Base-by-base conservation (phyloP, 2,888 invertebrate genomes). In the Drosophila yooni region DNA sequence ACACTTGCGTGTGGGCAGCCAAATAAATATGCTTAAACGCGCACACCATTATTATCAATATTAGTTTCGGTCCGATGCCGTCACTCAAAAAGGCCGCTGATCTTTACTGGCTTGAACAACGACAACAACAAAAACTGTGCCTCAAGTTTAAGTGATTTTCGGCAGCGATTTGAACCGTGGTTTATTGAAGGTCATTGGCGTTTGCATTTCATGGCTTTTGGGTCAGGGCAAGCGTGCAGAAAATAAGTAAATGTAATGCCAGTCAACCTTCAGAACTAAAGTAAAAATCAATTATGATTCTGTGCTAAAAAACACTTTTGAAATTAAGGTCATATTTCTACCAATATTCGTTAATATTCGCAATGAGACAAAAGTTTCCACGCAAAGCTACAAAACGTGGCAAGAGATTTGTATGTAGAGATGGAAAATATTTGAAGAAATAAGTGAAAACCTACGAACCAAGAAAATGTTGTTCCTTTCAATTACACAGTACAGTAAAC, bases 31-130 rank as follows among this genome's bases (percentile, higher is more conserved):
- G 57, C 66, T 88, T 82, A 80, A 79, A 71, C 70, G 74, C 64
- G 67, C 70, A 72, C 70, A 89, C 70, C 88, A 85, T 38, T 56
- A 51, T 82, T 74, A 88, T 85, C 83, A 85, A 85, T 90, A 85
- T 85, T 85, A 70, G 56, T 36, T 56, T 59, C 29, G 36, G 54
- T 70, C 43, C 50, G 77, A 46, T 78, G 69, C 61, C 62, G 43
- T 31, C 34, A 54, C 60, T 67, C 54, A 61, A 53, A 52, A 67
- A 81, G 79, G 79, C 70, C 88, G 74, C 66, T 69, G 88, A 83
- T 84, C 89, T 70, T 86, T 77, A 69, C 25, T 72, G 69, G 31
- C 72, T 76, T 71, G 64, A 74, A 78, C 21, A 83, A 62, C 33
- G 33, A 18, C 21, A 18, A 43, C 25, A 15, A 52, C 33, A 33